Evolutionary conservation across 2,888 invertebrate species (phyloP).

Genomic region (Tortrix viridana): DNA sequence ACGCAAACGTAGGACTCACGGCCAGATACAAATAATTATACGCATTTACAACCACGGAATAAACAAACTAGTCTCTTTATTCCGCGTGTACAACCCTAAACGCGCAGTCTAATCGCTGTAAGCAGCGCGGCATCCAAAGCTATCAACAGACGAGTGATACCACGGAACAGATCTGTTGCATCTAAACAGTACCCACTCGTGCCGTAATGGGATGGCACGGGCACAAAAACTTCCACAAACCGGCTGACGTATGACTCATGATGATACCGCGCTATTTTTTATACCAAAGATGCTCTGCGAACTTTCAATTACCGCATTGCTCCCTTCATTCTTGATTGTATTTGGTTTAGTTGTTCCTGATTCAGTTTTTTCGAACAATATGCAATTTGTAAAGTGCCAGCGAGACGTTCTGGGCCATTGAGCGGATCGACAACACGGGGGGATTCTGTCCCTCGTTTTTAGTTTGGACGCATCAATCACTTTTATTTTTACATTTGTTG

Average conservation of each 20-base stretch:
- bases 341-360: constrained; percentile 2
- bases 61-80: too few relatives aligned
- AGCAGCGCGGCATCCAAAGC: constrained; percentile 58
- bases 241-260: constrained; percentile 47
- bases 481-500: constrained; percentile 43
- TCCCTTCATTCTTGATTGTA: constrained; percentile 19
- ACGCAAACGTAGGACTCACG: too few relatives aligned
- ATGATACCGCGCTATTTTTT: constrained; percentile 36
- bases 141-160: constrained; percentile 56
- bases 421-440: constrained; percentile 44
- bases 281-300: constrained; percentile 7
- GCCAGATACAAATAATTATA: too few relatives aligned
- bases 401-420: constrained; percentile 38
- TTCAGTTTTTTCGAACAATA: constrained; percentile 42
- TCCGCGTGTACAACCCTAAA: constrained; percentile 51
- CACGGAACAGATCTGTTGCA: constrained; percentile 40
- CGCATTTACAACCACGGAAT: neutral
- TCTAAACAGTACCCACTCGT: constrained; percentile 39
- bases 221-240: constrained; percentile 30
- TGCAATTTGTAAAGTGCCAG: constrained; percentile 56
- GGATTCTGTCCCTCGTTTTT: constrained; percentile 53
- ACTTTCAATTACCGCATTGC: constrained; percentile 34
- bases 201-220: constrained; percentile 47
- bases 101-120: constrained; percentile 53
- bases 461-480: constrained; percentile 58